These are phyloP conservation scores for Edolisoma coerulescens DNA, from an alignment of 2,113 vertebrate genomes.

Conservation along the genomic window DNA sequence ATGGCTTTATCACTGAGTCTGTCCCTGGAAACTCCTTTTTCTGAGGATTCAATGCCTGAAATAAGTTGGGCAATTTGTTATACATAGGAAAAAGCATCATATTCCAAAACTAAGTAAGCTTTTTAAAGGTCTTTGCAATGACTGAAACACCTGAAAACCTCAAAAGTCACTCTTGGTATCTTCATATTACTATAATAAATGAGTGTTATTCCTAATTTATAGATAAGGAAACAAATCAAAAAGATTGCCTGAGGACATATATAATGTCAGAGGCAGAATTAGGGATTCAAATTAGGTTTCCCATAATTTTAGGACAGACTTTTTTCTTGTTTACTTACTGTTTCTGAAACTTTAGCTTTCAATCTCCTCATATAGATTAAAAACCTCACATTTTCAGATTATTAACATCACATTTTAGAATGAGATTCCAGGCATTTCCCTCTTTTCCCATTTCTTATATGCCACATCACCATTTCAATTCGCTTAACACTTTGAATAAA, in stretches of 20 bases:
- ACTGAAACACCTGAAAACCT: neutral
- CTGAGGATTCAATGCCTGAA: constrained; percentile 82
- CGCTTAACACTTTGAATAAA: neutral
- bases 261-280: neutral
- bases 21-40: constrained; percentile 74
- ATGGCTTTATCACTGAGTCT: constrained; percentile 79
- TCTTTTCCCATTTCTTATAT: neutral
- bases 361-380: neutral
- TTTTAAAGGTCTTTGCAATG: neutral
- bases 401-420: neutral
- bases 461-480: neutral
- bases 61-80: neutral
- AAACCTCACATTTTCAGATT: neutral
- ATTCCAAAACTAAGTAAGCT: neutral
- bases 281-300: neutral
- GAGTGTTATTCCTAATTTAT: neutral
- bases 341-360: neutral
- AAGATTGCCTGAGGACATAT: neutral
- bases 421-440: neutral
- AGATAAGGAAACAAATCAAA: neutral
- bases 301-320: neutral
- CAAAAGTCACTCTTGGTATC: neutral
- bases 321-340: neutral
- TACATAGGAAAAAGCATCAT: neutral
- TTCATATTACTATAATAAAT: neutral